Conservation (phyloP, 2,888 invertebrate genomes). For the Smittia aterrima region DNA sequence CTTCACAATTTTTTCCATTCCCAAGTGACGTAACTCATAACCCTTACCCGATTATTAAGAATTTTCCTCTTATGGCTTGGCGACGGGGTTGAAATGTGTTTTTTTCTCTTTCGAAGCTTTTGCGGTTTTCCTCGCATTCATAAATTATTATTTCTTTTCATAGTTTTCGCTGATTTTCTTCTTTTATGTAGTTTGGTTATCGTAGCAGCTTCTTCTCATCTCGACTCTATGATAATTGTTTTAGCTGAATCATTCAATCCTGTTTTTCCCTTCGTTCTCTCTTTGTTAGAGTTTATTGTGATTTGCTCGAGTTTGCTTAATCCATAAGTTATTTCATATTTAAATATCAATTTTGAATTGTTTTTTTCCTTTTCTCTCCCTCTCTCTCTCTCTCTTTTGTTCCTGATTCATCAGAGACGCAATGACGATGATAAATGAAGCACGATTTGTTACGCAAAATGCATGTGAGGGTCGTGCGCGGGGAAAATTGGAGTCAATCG, state of each 20-base stretch:
- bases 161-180: neutral
- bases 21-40: too few species aligned
- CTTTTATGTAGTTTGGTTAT: neutral
- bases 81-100: too few species aligned
- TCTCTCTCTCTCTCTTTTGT: neutral
- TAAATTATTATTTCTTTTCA: neutral
- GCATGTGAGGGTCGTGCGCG: neutral
- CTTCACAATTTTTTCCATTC: too few species aligned
- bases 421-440: conserved; percentile 4
- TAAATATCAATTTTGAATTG: conserved; percentile 10
- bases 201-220: neutral
- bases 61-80: too few species aligned
- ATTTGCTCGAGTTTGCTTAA: neutral
- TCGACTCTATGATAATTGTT: neutral
- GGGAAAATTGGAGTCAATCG: too few species aligned
- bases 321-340: neutral
- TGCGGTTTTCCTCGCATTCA: too few species aligned
- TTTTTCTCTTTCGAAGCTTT: too few species aligned
- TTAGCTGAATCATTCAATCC: neutral
- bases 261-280: neutral
- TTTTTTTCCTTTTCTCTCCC: neutral
- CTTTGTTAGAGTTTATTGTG: neutral
- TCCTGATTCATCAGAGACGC: neutral
- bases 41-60: too few species aligned
- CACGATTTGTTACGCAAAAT: neutral